Base-by-base conservation (phyloP, 2,797 vertebrate species). In the Myotis pilosus region DNA sequence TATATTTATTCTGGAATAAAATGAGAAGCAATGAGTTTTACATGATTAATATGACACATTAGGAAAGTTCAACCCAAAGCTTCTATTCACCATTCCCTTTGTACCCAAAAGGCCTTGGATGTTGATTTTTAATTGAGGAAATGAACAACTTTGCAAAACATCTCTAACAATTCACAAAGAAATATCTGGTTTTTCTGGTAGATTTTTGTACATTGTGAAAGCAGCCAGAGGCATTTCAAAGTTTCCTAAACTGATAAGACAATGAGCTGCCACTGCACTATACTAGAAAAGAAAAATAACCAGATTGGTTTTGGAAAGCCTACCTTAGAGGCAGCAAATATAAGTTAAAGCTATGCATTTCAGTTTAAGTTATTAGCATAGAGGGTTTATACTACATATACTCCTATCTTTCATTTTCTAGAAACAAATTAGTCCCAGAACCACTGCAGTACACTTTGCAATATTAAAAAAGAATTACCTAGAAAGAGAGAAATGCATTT, bases 1-100 rank as follows among this genome's bases (percentile, higher is more conserved):
- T 41, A 55, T 68, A 81, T 49, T 92, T 74, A 33, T 78, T 89
- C 71, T 75, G 15, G 28, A 84, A 78, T 51, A 75, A 95, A 90
- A 87, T 33, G 47, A 89, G 23, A 87, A 91, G 23, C 71, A 68
- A n/a, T 79, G 8, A 53, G 23, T 78, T 89, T 89, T 86, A 17
- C 3, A 55, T 28, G 79, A 66, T 82, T 8, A 71, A 57, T 20
- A 33, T 55, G 72, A 87, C 16, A n/a, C 23, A 75, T 36, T 30
- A 38, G 71, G 23, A 86, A 91, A 80, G 55, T 47, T 80, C 17
- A 94, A 64, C 11, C 13, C 62, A 19, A 89, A 89, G 20, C 22
- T 64, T 76, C 69, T 57, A 75, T 8, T 62, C 30, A 17, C 44
- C 25, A 25, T 71, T 85, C 15, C 19, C 53, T 87, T 81, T 51